Evolutionary conservation across 92 coral and sea anemone species (phyloP), one percentile per base, ranked within the genome.

Genomic region (Meandrina meandrites): DNA sequence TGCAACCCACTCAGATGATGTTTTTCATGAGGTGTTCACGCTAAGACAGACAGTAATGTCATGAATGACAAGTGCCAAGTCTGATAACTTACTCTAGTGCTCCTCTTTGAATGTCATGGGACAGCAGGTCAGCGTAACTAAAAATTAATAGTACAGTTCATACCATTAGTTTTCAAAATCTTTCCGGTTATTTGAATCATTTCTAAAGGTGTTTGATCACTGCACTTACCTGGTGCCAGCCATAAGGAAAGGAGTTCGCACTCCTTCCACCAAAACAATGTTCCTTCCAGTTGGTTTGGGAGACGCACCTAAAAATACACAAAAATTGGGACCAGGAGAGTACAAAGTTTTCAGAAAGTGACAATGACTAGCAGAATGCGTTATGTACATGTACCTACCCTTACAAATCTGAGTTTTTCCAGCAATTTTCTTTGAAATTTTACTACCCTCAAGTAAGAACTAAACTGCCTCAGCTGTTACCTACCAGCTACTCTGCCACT

Each of bases 81-180:
- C n/a, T n/a, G 45, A n/a, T 45, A 10, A 95, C 99, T 95, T 85
- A 96, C 99, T 95, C 97, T 66, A 96, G 83, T 48, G 99, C 99
- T 83, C 97, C 98, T 83, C 99, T 88, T 53, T 95, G 98, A 28
- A 96, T 90, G 89, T 96, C 99, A 89, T 96, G 99, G 15, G 98
- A 87, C 82, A 95, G 75, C 27, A 96, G 90, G 78, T 93, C 94
- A 56, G 98, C 96, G 73, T 96, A 96, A 73, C 99, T 94, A 71
- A 60, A 57, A 76, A 67, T 66, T 47, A 15, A 81, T 22, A 47
- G 19, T 13, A 81, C 27, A 66, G 28, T 47, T 9, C 22, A 1
- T 2, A 10, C 5, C 0, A 13, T 66, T 3, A 57, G 31, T 62
- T 53, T 10, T 40, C 0, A 21, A 62, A n/a, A 34, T 58, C 4